Evolutionary conservation across 2,888 invertebrate genomes (phyloP).

Genomic region (Lissocephala sabroskyi): DNA sequence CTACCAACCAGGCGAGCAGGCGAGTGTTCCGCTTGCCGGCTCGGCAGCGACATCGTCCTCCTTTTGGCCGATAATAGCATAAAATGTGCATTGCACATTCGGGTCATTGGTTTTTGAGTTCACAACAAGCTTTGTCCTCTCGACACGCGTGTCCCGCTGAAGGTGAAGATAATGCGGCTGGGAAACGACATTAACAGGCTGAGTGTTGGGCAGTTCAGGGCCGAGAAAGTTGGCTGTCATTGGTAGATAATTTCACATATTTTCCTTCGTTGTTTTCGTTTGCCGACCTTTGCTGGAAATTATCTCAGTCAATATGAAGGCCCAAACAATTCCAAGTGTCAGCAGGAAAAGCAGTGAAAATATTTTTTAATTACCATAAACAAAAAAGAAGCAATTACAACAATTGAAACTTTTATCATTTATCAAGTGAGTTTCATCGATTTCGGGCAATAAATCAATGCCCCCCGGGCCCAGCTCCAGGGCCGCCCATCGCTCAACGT

Average conservation of each 20-base stretch:
- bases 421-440: constrained; percentile 39
- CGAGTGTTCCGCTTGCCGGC: too few species aligned
- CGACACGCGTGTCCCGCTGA: too few species aligned
- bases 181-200: too few species aligned
- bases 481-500: constrained; percentile 11
- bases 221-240: too few species aligned
- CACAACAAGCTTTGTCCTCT: too few species aligned
- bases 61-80: background rate
- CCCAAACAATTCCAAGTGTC: constrained; percentile 9
- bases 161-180: constrained; percentile 29
- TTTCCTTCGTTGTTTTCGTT: too few species aligned
- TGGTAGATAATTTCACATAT: too few species aligned
- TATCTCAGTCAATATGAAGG: constrained; percentile 39
- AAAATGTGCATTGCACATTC: constrained; percentile 17
- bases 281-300: too few species aligned
- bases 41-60: background rate
- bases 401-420: constrained; percentile 50
- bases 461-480: background rate
- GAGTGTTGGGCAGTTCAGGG: too few species aligned
- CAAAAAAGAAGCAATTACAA: constrained; percentile 9
- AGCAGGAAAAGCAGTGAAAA: constrained; percentile 9
- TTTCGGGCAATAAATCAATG: constrained; percentile 54
- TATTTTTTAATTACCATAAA: constrained; percentile 49
- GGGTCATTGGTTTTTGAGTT: constrained; percentile 37
- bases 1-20: background rate